Percentiles rank a stretch among this genome's conserved stretches.
These are phyloP conservation scores for Gandaritis pyraliata DNA, from an alignment of 2,888 invertebrate species.

Conservation along the genomic window DNA sequence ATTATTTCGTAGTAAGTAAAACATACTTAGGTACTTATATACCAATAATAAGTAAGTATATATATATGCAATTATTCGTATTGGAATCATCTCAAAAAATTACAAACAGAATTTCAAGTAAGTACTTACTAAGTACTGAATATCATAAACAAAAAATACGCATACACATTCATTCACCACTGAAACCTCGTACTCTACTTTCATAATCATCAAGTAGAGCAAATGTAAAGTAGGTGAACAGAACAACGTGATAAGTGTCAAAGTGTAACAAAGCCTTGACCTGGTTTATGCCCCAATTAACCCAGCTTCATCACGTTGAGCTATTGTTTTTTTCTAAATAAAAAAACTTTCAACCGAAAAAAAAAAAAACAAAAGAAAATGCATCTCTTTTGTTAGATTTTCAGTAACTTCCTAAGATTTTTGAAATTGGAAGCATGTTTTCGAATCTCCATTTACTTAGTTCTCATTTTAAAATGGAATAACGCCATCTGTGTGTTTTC, in stretches of 20 bases:
- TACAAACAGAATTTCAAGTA: no score
- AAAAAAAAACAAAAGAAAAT: neutral
- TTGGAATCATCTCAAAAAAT: no score
- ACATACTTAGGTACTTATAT: no score
- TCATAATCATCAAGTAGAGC: neutral
- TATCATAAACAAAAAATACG: neutral
- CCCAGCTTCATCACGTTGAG: constrained; percentile 37
- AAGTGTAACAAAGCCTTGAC: constrained; percentile 44
- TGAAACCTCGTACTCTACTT: neutral
- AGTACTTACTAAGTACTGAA: neutral
- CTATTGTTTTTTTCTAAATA: neutral
- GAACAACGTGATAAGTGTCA: constrained; percentile 19
- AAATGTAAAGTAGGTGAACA: constrained; percentile 8
- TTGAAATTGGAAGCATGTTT: neutral
- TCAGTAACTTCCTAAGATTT: no score
- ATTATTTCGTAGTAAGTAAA: no score
- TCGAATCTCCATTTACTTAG: neutral
- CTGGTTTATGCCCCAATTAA: constrained; percentile 45
- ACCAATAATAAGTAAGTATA: no score
- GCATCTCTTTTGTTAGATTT: neutral
- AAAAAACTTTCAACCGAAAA: neutral
- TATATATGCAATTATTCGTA: no score
- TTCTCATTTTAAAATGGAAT: neutral
- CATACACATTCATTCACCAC: neutral
- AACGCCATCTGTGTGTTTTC: constrained; percentile 5